These are phyloP conservation scores for Nebria salina DNA, from an alignment of 2,888 invertebrate genomes.

Conservation along the genomic window DNA sequence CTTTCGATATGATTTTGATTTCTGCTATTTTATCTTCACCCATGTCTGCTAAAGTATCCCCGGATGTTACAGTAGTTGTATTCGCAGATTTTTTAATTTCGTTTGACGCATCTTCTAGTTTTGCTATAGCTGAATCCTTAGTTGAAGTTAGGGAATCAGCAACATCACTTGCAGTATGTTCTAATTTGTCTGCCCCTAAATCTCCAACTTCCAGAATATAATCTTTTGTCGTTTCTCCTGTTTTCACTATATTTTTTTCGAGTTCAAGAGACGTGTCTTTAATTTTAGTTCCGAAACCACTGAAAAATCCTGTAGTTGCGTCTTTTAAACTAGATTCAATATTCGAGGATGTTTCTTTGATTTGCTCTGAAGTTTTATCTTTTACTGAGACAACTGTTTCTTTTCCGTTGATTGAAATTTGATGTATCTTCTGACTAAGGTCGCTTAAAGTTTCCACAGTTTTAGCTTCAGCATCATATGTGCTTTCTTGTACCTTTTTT, in stretches of 20 bases:
- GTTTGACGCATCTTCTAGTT: constrained; percentile 27
- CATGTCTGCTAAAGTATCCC: constrained; percentile 41
- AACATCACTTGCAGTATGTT: constrained; percentile 15
- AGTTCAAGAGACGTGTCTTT: constrained; percentile 9
- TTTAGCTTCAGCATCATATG: constrained; percentile 54
- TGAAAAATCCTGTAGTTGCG: constrained; percentile 31
- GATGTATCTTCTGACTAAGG: constrained; percentile 47
- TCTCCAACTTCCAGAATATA: background rate
- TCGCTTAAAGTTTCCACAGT: constrained; percentile 47
- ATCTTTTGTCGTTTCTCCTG: constrained; percentile 33
- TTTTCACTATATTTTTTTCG: constrained; percentile 49
- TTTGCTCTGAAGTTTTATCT: constrained; percentile 7
- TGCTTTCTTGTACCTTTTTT: constrained; percentile 15
- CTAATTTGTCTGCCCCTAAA: background rate
- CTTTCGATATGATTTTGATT: constrained; percentile 50
- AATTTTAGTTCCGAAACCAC: constrained; percentile 21
- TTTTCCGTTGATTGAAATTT: constrained; percentile 52
- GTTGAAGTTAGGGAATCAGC: background rate
- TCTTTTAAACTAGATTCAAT: constrained; percentile 17
- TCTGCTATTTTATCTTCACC: constrained; percentile 35
- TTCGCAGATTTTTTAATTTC: constrained; percentile 48
- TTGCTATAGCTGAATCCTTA: constrained; percentile 4
- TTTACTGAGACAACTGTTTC: constrained; percentile 41
- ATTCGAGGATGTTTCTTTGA: constrained; percentile 43
- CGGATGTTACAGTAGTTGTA: constrained; percentile 40